Conservation (phyloP, 1,140 invertebrate species). For the Drosophila simulans region DNA sequence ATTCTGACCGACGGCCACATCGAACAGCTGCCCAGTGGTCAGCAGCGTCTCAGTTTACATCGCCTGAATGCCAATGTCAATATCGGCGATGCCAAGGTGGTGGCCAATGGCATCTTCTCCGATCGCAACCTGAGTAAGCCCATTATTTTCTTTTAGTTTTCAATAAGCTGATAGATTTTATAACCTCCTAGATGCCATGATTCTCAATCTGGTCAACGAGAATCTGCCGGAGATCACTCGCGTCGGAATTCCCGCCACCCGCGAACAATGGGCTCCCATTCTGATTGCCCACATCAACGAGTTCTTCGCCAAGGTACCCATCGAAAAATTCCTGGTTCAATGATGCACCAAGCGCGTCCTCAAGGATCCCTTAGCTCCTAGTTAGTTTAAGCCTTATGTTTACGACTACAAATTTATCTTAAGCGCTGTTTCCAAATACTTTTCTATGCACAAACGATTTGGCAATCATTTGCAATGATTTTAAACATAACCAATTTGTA, state of each 20-base stretch:
- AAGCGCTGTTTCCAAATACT: constrained; percentile 77
- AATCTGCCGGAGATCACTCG: constrained; percentile 80
- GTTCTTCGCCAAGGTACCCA: constrained; percentile 82
- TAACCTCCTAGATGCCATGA: constrained; percentile 69
- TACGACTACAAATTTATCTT: constrained; percentile 50
- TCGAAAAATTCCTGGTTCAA: constrained; percentile 76
- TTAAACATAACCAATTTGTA: constrained; percentile 57
- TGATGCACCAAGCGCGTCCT: constrained; percentile 40
- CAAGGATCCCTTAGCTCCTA: constrained; percentile 54
- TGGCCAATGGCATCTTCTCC: constrained; percentile 80
- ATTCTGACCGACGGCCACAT: constrained; percentile 74
- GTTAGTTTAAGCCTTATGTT: constrained; percentile 65
- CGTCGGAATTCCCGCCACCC: constrained; percentile 81
- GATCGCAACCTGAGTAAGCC: constrained; percentile 80
- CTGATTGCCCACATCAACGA: constrained; percentile 76
- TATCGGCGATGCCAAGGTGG: constrained; percentile 69
- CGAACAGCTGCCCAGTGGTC: constrained; percentile 58
- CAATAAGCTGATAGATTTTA: neutral
- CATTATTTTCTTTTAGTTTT: neutral
- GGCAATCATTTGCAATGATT: constrained; percentile 44
- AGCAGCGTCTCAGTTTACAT: constrained; percentile 64
- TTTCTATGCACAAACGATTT: constrained; percentile 51
- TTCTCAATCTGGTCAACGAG: constrained; percentile 82
- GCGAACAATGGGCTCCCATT: constrained; percentile 82
- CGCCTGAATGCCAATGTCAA: constrained; percentile 78